These are phyloP conservation scores for Knipowitschia caucasica DNA, from an alignment of 2,797 vertebrate species.

Conservation along the genomic window DNA sequence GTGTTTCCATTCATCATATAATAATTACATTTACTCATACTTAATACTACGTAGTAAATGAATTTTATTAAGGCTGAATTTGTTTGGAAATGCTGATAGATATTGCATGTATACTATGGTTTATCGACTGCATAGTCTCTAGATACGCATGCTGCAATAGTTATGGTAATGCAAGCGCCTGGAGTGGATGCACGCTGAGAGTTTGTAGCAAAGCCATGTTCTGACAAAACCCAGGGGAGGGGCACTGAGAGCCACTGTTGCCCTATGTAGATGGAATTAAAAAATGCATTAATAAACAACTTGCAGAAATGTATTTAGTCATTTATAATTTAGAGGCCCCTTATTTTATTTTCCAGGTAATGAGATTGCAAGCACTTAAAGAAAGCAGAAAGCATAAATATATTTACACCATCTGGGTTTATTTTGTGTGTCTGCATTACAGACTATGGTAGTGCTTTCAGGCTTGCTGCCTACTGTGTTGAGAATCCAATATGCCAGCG, in stretches of 20 bases:
- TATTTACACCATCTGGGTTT: too few species aligned
- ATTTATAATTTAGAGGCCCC: too few species aligned
- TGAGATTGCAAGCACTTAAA: too few species aligned
- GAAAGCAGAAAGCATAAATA: too few species aligned
- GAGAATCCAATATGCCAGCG: too few species aligned
- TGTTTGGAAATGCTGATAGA: constrained; percentile 15
- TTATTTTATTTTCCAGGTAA: too few species aligned
- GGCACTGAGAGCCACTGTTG: constrained; percentile 10
- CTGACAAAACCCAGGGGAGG: constrained; percentile 13
- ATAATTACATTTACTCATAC: constrained; percentile 13
- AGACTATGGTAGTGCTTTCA: too few species aligned
- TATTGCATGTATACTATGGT: constrained; percentile 35
- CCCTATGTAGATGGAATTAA: neutral
- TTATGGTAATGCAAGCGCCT: neutral
- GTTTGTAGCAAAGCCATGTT: constrained; percentile 27
- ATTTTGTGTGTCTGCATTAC: too few species aligned
- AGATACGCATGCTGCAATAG: neutral
- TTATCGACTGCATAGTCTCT: constrained; percentile 17
- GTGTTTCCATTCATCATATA: constrained; percentile 11
- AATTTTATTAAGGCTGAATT: constrained; percentile 2
- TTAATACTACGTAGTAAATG: constrained; percentile 43
- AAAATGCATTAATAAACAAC: neutral
- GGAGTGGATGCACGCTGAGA: constrained; percentile 25
- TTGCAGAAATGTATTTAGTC: neutral
- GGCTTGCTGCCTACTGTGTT: too few species aligned